A percentile compares a stretch with the other conserved stretches of the same genome.
Evolutionary conservation across 1,140 invertebrate genomes (phyloP).

Genomic region (Platorchestia sp.): DNA sequence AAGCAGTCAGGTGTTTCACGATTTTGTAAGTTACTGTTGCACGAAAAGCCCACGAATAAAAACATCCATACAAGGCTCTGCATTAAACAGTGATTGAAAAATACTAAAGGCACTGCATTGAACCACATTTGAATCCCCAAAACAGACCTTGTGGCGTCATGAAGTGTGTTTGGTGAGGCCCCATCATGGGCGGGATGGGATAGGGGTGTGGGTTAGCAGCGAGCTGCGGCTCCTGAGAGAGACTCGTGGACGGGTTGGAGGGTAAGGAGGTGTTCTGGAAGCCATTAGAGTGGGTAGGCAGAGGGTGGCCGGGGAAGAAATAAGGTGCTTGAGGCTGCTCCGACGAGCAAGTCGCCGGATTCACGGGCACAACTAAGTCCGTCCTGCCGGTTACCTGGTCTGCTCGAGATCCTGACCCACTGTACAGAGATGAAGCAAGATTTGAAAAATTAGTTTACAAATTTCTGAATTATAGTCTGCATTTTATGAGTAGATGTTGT

Average conservation of each 20-base stretch:
- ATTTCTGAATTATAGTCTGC: too few relatives aligned
- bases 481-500: too few relatives aligned
- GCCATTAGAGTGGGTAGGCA: background rate
- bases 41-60: too few relatives aligned
- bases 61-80: background rate
- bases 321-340: slow-evolving; percentile 3
- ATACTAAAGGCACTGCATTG: background rate
- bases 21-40: too few relatives aligned
- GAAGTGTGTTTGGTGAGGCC: slow-evolving; percentile 31
- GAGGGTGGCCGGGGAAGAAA: slow-evolving; percentile 2
- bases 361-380: background rate
- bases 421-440: background rate
- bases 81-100: background rate
- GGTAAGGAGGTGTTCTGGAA: slow-evolving; percentile 22
- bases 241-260: slow-evolving; percentile 34
- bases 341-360: background rate
- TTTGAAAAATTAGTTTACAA: background rate
- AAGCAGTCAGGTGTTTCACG: background rate
- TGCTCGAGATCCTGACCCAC: slow-evolving; percentile 7
- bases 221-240: slow-evolving; percentile 17
- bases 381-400: background rate
- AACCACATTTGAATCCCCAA: background rate
- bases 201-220: background rate
- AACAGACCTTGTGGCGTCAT: slow-evolving; percentile 31
- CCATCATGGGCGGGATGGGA: background rate